These are phyloP conservation scores for Eretmocerus hayati DNA, from an alignment of 2,888 invertebrate genomes.

Conservation along the genomic window DNA sequence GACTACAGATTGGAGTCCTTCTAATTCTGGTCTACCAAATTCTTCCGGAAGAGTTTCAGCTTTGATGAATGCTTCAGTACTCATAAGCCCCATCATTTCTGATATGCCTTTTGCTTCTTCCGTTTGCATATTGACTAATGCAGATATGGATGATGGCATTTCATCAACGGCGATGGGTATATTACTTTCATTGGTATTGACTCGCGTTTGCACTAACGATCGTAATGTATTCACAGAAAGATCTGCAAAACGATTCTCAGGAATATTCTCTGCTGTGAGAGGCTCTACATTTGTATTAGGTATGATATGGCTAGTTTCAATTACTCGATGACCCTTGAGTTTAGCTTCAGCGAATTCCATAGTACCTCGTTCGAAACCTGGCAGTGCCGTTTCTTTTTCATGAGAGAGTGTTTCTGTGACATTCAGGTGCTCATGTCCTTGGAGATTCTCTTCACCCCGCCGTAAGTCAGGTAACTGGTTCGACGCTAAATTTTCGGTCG, in stretches of 20 bases:
- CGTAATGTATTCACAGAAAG: constrained; percentile 23
- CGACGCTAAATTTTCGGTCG: constrained; percentile 29
- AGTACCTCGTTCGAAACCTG: constrained; percentile 7
- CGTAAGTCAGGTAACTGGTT: constrained; percentile 27
- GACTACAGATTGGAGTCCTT: constrained; percentile 23
- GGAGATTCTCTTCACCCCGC: constrained; percentile 29
- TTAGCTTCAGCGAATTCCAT: constrained; percentile 15
- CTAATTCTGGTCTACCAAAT: constrained; percentile 22
- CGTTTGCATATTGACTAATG: constrained; percentile 29
- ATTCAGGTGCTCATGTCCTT: constrained; percentile 31
- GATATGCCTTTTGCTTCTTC: constrained; percentile 32
- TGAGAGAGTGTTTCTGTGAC: constrained; percentile 32
- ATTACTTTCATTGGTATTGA: constrained; percentile 11
- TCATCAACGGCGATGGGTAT: constrained; percentile 12
- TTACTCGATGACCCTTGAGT: constrained; percentile 43
- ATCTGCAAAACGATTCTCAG: constrained; percentile 23
- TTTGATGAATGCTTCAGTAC: constrained; percentile 12
- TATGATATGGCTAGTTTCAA: constrained; percentile 49
- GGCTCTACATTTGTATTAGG: constrained; percentile 43
- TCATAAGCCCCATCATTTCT: constrained; percentile 26
- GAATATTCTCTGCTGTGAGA: constrained; percentile 27
- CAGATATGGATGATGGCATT: constrained; percentile 23
- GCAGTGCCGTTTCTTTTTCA: constrained; percentile 28
- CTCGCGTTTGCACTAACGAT: constrained; percentile 4
- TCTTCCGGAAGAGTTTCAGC: neutral